Evolutionary conservation across 2,113 vertebrate species (phyloP).

Genomic region (Sylvietta virens): DNA sequence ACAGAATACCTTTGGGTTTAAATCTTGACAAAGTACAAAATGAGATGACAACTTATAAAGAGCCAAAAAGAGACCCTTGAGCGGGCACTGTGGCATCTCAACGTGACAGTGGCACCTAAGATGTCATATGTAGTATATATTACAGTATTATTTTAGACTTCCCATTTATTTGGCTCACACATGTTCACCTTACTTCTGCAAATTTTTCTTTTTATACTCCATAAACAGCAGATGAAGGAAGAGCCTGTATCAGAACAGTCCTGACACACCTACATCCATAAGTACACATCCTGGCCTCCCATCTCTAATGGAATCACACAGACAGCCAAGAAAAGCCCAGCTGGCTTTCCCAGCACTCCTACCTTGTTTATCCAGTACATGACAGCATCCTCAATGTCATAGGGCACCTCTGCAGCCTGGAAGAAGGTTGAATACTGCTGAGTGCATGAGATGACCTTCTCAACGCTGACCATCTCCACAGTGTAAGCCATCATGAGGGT

Average conservation of each 20-base stretch:
- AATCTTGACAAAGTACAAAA: neutral
- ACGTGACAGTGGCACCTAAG: neutral
- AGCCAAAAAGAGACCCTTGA: neutral
- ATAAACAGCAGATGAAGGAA: neutral
- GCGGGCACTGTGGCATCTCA: neutral
- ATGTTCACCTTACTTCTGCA: neutral
- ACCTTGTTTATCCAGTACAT: constrained; percentile 98
- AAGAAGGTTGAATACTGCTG: constrained; percentile 83
- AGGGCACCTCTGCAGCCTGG: constrained; percentile 85
- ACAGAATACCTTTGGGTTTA: neutral
- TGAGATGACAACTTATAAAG: neutral
- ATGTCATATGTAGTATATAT: too few relatives aligned
- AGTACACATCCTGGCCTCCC: neutral
- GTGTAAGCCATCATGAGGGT: constrained; percentile 96
- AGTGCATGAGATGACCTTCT: constrained; percentile 87
- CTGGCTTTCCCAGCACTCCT: neutral
- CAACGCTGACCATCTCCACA: constrained; percentile 87
- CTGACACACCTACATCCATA: neutral
- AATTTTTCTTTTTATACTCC: neutral
- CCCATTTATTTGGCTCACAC: neutral
- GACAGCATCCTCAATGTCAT: constrained; percentile 91
- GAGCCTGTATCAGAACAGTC: neutral
- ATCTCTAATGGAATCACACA: accelerated
- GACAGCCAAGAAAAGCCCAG: neutral
- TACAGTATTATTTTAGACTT: neutral